Conservation (phyloP, 2,797 vertebrate species). For the Pangasius djambal region DNA sequence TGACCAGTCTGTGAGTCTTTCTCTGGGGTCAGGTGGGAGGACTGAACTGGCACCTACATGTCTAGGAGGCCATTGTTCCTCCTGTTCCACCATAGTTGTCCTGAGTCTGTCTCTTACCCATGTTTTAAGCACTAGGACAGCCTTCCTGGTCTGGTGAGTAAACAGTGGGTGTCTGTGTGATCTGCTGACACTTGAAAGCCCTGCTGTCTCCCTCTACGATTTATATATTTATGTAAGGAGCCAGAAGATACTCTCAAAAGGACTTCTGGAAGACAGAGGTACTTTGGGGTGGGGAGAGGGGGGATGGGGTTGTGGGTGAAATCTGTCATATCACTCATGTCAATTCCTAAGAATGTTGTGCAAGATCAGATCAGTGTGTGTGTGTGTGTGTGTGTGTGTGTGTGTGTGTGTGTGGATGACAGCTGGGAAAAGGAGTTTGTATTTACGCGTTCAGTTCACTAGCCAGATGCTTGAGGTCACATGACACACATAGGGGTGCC, state of each 20-base stretch:
- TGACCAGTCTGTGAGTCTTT: conserved; percentile 35
- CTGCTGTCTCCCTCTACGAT: conserved; percentile 63
- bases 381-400: too few relatives aligned
- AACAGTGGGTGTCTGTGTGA: conserved; percentile 70
- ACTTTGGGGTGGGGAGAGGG: conserved; percentile 14
- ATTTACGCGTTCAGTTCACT: background rate
- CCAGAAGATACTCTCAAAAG: conserved; percentile 66
- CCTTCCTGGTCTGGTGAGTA: conserved; percentile 59
- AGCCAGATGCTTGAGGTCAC: conserved; percentile 12
- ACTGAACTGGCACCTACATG: conserved; percentile 68
- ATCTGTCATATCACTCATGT: background rate
- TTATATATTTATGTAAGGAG: conserved; percentile 76
- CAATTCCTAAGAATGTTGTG: conserved; percentile 14
- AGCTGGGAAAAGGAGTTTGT: conserved; percentile 62
- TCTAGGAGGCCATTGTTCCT: conserved; percentile 41
- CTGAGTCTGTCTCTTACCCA: conserved; percentile 39
- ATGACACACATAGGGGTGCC: background rate
- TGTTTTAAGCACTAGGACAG: conserved; percentile 19
- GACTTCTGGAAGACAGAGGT: conserved; percentile 56
- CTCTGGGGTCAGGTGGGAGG: conserved; percentile 66
- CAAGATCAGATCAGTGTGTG: background rate
- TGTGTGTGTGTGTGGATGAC: conserved; percentile 28
- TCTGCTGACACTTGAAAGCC: conserved; percentile 73
- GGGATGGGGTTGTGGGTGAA: background rate
- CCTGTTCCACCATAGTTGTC: conserved; percentile 64